Conservation (phyloP, 2,888 invertebrate species). For the Cylindroiulus punctatus region DNA sequence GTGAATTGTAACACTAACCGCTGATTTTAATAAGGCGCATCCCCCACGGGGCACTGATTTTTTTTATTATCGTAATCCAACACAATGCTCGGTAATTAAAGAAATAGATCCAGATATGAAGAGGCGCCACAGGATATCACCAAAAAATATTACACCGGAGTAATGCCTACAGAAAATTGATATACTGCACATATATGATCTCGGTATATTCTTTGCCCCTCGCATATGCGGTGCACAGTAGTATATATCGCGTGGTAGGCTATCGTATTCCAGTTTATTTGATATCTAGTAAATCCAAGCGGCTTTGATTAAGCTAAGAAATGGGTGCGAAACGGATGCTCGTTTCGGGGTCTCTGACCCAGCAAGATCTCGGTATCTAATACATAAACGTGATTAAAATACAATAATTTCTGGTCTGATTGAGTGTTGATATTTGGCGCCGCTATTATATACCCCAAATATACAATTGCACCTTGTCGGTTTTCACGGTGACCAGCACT, state of each 20-base stretch:
- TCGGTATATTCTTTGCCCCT: not conserved
- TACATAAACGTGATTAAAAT: conserved; percentile 42
- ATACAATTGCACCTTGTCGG: not conserved
- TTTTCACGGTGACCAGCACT: not conserved
- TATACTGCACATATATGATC: not conserved
- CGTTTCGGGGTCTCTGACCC: conserved; percentile 29
- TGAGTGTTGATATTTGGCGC: not conserved
- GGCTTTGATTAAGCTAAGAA: conserved; percentile 6
- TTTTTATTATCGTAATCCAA: conserved; percentile 35
- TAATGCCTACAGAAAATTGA: conserved; percentile 1
- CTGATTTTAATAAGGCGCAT: conserved; percentile 35
- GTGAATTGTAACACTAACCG: conserved; percentile 9
- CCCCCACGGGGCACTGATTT: not conserved
- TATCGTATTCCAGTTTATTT: conserved; percentile 21
- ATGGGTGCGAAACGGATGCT: conserved; percentile 27
- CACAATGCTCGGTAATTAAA: conserved; percentile 22
- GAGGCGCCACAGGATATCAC: conserved; percentile 36
- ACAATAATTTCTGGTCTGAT: not conserved
- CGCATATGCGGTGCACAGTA: not conserved
- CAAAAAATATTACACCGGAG: not conserved
- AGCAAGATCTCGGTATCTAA: not conserved
- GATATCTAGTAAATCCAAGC: conserved; percentile 29
- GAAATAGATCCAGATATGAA: conserved; percentile 47
- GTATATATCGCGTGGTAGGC: not conserved
- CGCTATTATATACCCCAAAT: not conserved